Percentiles rank a stretch among this genome's conserved stretches.
Conservation (phyloP, 2,113 vertebrate species). For the Athene noctua region DNA sequence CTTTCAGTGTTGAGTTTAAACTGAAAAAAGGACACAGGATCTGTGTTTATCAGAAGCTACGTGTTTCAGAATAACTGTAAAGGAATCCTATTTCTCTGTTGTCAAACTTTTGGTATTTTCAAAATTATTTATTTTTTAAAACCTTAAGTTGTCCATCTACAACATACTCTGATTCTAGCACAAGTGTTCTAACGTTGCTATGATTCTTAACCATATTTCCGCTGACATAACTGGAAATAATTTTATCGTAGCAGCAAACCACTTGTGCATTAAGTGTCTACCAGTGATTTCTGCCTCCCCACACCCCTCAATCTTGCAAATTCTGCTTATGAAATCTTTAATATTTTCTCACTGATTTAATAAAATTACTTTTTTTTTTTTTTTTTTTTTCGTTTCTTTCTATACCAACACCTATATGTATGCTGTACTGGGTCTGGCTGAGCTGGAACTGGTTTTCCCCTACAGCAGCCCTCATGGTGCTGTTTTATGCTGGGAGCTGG, state of each 20-base stretch:
- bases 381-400: background rate
- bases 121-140: background rate
- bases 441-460: too few species aligned
- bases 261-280: background rate
- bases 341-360: background rate
- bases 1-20: background rate
- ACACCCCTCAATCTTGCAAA: background rate
- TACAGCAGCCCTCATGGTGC: too few species aligned
- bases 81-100: background rate
- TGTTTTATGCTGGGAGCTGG: too few species aligned
- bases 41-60: background rate
- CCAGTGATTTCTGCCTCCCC: background rate
- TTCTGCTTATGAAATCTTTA: background rate
- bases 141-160: background rate
- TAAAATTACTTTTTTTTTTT: background rate
- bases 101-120: background rate
- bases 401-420: background rate
- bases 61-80: background rate
- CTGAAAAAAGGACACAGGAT: background rate
- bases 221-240: slow-evolving; percentile 5
- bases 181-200: background rate
- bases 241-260: background rate
- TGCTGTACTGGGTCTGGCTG: too few species aligned
- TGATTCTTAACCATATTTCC: background rate
- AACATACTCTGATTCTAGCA: background rate